Evolutionary conservation across 2,113 vertebrate genomes (phyloP), one percentile per base, ranked within the genome.

Genomic region (Menidia beryllina): DNA sequence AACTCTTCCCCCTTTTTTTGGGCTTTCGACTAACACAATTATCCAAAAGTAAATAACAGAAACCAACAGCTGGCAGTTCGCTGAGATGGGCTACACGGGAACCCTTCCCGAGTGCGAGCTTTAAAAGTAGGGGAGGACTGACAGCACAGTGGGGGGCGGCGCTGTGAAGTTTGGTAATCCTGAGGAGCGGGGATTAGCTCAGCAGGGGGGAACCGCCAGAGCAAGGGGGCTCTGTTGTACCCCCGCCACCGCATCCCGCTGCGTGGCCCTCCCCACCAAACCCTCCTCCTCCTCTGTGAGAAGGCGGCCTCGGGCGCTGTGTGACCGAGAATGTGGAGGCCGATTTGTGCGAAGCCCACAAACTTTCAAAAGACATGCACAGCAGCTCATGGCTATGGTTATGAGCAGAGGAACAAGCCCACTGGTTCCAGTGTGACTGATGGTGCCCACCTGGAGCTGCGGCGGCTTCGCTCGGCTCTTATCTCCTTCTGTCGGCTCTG

Each of bases 151-250:
- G 56, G 91, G 91, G 71, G 84, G 57, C 76, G 45, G 51, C 12
- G 63, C 84, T 89, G 84, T 89, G 84, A 86, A 88, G 81, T 85
- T 86, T 39, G 71, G 87, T 92, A 92, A 92, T 92, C 89, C 85
- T n/a, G 75, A 75, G 65, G 84, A 90, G 82, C 54, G 68, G 52
- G 83, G 91, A 93, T 93, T 93, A 89, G 83, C 91, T 68, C 88
- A 0, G 71, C 47, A 13, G 90, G 88, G 75, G 77, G 30, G 72
- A 68, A 76, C 49, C 25, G 43, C 21, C 68, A 52, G 62, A 10
- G 75, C 64, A 43, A 84, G 87, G 85, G 82, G 73, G 58, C 20
- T 76, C 34, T 15, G 73, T 79, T 83, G 77, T 83, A 39, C 38
- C 50, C 50, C 41, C 14, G 47, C 39, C 24, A 48, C 7, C 43